Base-by-base conservation (phyloP, 1,140 invertebrate species). In the Mercenaria mercenaria region DNA sequence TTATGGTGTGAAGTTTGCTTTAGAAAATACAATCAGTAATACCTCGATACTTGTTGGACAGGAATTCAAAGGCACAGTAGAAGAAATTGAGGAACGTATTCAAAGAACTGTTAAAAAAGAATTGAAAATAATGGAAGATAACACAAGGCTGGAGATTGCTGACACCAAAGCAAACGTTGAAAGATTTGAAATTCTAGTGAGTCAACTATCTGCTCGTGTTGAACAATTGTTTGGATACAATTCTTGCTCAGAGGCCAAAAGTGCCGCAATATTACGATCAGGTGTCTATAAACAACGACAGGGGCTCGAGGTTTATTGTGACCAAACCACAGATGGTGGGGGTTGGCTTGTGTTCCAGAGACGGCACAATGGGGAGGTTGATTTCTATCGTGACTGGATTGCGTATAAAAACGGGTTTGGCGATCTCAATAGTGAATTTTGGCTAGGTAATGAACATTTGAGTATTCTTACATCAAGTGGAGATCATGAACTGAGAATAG, bases 301-400 rank as follows among this genome's bases (percentile, higher is more conserved):
- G 15, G 43, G 43, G 15, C 37, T 47, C 0, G 23, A 26, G 1
- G 80, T 83, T 13, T 85, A 74, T 41, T 85, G 83, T 76, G 69
- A 85, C 43, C 64, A 72, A 32, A 56, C 26, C 13, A 85, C 83
- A 34, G 50, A 85, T 50, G 69, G 83, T 34, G 83, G 83, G 10
- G 83, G 69, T 1, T 85, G 83, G 83, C 52, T 34, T n/a, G 83
- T 85, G 11, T 77, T 99, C 13, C 98, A 98, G 92, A 97, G 97
- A n/a, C 97, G 98, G 13, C 97, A 96, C 91, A 97, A 98, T 92
- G 98, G 98, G 11, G 97, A 88, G 0, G 92, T 94, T 1, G 99
- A 98, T 94, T 99, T 99, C 96, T 98, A 98, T 94, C 96, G 98
- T 13, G 98, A 98, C 94, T 99, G 98, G 98, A 97, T 97, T 23